Evolutionary conservation across 2,113 vertebrate species (phyloP).

Genomic region (Bujurquina vittata): DNA sequence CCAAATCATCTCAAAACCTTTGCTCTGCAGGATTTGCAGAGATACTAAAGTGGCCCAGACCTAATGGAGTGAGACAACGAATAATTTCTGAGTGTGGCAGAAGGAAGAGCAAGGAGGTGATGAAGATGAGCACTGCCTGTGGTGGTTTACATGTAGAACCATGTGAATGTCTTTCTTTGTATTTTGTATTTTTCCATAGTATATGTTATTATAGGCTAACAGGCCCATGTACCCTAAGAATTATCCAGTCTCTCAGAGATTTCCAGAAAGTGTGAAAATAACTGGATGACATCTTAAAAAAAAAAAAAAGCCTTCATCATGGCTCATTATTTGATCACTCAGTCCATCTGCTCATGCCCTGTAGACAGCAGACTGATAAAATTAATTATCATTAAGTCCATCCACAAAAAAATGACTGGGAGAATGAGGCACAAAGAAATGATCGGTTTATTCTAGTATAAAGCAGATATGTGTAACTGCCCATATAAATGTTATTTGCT

Average conservation of each 20-base stretch:
- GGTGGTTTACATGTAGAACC: constrained; percentile 5
- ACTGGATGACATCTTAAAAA: constrained; percentile 19
- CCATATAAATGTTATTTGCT: neutral
- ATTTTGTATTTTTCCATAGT: constrained; percentile 19
- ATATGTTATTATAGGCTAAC: constrained; percentile 25
- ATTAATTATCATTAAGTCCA: constrained; percentile 17
- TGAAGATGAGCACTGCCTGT: neutral
- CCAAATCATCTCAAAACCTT: constrained; percentile 28
- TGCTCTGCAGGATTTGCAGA: constrained; percentile 24
- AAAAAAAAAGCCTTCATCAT: constrained; percentile 29
- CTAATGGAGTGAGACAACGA: constrained; percentile 19
- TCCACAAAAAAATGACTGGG: neutral
- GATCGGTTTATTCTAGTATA: neutral
- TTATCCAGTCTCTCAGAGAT: constrained; percentile 3
- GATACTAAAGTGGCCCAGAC: constrained; percentile 20
- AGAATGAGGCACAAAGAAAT: neutral
- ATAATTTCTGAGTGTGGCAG: constrained; percentile 19
- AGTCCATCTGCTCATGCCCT: constrained; percentile 13
- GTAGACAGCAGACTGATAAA: constrained; percentile 22
- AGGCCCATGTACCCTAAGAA: constrained; percentile 4
- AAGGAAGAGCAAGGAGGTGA: neutral
- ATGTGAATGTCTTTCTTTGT: constrained; percentile 7
- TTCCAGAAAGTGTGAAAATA: constrained; percentile 30
- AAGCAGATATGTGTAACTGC: neutral
- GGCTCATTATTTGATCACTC: constrained; percentile 38